Evolutionary conservation across 2,113 vertebrate genomes (phyloP).

Genomic region (Lamprotornis superbus): DNA sequence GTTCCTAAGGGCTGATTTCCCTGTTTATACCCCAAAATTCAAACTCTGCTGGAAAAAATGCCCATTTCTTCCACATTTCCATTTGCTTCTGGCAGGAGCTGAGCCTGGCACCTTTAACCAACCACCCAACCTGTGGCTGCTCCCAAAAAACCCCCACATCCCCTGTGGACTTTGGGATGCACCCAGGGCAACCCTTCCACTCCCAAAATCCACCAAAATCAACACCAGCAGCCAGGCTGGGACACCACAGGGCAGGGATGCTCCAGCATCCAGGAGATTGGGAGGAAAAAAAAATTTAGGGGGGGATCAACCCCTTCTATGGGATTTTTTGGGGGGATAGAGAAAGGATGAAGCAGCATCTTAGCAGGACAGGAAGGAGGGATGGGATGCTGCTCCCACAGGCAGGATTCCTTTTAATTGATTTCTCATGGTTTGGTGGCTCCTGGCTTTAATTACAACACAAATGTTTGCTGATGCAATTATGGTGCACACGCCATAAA

Average conservation of each 20-base stretch:
- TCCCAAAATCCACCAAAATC: not conserved
- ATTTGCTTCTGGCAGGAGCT: not conserved
- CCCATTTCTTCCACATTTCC: accelerated
- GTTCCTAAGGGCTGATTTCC: not conserved
- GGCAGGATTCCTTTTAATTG: not conserved
- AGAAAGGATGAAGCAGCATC: not conserved
- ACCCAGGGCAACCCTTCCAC: not conserved
- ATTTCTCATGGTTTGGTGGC: constrained; percentile 17
- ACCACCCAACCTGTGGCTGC: not conserved
- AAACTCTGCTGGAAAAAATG: accelerated
- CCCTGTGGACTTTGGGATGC: accelerated
- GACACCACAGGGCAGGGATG: not conserved
- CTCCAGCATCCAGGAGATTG: accelerated
- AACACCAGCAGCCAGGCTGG: accelerated
- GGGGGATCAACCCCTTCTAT: accelerated
- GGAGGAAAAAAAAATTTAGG: not conserved
- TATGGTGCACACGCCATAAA: not conserved
- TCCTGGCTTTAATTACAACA: not conserved
- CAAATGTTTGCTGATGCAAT: constrained; percentile 30
- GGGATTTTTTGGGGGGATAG: accelerated
- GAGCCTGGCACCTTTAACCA: accelerated
- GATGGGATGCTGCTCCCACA: not conserved
- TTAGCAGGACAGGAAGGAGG: not conserved
- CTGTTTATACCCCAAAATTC: not conserved
- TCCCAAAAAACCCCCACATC: not conserved